Evolutionary conservation across 2,888 invertebrate species (phyloP), one percentile per base, ranked within the genome.

Genomic region (Pteria penguin): DNA sequence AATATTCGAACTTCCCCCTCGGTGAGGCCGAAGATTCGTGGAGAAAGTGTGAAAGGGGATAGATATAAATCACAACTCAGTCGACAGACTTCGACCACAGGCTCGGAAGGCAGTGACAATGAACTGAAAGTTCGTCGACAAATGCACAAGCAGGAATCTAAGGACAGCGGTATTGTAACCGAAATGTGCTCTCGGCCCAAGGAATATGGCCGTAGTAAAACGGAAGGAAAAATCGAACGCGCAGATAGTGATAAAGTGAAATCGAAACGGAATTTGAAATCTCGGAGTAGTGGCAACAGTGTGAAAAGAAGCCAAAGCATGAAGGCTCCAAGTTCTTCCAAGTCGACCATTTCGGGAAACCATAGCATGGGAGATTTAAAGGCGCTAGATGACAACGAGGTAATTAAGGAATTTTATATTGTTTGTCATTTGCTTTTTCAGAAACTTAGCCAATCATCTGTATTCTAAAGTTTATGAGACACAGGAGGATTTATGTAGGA

Each of bases 381-480:
- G 24, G n/a, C 33, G 14, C 77, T 76, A 60, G 81, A 84, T 63
- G 81, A 82, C 58, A 72, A 77, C 8, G 82, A 83, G 82, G 85
- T 74, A 31, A 57, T 14, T 32, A 0, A 31, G n/a, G 29, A 60
- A 52, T 66, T 57, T 72, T 78, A 66, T 74, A 45, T 74, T 61
- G 58, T 18, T 75, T 60, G 65, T 33, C 52, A 62, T 62, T 62
- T 74, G 73, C 75, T 68, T 71, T 85, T 86, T 76, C 86, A 91
- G 91, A 84, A 91, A 90, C 82, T 84, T 90, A 81, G 89, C 89
- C 33, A 89, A 89, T 76, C 91, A 95, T 89, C 94, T 97, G 76
- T 97, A 95, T 93, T 97, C 96, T 92, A 98, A 98, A 94, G 97
- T 96, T 86, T 97, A 97, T 92, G 98, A 98, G 93, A 94, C 98